These are phyloP conservation scores for Eulithis prunata DNA, from an alignment of 2,888 invertebrate genomes.

Conservation along the genomic window DNA sequence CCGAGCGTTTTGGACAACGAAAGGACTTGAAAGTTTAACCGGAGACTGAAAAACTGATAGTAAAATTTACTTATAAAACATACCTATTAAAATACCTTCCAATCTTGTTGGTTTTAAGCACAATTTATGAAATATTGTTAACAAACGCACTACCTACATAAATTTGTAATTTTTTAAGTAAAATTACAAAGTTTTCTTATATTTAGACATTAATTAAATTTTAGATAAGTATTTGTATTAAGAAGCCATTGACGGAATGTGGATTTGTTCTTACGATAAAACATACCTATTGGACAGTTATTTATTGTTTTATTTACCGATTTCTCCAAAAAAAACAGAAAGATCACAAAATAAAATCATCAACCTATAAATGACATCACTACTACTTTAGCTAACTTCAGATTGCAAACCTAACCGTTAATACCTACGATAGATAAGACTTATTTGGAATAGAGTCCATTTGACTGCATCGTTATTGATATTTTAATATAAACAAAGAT, in stretches of 20 bases:
- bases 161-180: slow-evolving; percentile 74
- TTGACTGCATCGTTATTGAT: too few relatives aligned
- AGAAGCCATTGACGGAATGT: slow-evolving; percentile 39
- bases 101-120: slow-evolving; percentile 18
- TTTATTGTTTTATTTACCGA: slow-evolving; percentile 34
- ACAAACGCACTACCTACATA: slow-evolving; percentile 41
- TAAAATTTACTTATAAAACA: slow-evolving; percentile 1
- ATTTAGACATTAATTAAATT: slow-evolving; percentile 31
- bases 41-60: slow-evolving; percentile 57
- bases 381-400: too few relatives aligned
- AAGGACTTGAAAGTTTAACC: slow-evolving; percentile 62
- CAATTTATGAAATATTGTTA: slow-evolving; percentile 25
- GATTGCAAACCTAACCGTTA: too few relatives aligned
- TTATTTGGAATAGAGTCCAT: too few relatives aligned
- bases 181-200: slow-evolving; percentile 71
- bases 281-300: slow-evolving; percentile 40
- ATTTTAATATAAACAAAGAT: too few relatives aligned
- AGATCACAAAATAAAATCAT: too few relatives aligned
- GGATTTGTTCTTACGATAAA: slow-evolving; percentile 50
- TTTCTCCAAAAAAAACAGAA: background rate
- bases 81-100: slow-evolving; percentile 9
- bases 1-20: slow-evolving; percentile 72
- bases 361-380: too few relatives aligned
- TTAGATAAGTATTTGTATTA: slow-evolving; percentile 35
- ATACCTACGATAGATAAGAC: too few relatives aligned